Evolutionary conservation across 2,888 invertebrate species (phyloP), one percentile per base, ranked within the genome.

Genomic region (Liposcelis brunnea): DNA sequence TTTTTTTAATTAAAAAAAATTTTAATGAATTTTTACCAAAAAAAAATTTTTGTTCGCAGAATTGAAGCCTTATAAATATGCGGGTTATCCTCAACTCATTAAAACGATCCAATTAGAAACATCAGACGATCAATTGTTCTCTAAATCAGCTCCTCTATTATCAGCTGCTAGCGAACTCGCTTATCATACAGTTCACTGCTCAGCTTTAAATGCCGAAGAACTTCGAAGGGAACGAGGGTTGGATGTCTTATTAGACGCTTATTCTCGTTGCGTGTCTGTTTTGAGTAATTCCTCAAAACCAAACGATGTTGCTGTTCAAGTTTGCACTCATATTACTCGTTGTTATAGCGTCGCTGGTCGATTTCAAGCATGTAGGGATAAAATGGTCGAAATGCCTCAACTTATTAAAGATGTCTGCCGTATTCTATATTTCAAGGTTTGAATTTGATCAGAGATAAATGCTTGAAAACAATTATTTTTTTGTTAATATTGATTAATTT

Each of bases 161-260:
- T 80, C 87, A 1, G 89, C 94, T 14, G 93, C 97, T 2, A 83
- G 85, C 51, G 91, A 94, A 63, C 74, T 98, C 26, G 90, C 93
- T 43, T 95, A 90, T 65, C 90, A 94, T 58, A 98, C 97, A 0
- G 89, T 98, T 2, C 79, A 83, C 54, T 95, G 95, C 64, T 95
- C 95, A 1, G 84, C 94, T 10, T 67, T 99, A 35, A 99, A 98
- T 64, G 98, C 97, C 0, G 97, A 99, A 66, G 97, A 99, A 21
- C 40, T 40, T 8, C 69, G 97, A 45, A 67, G 98, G 44, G 97
- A 98, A 64, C 82, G 83, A 47, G 97, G 97, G 1, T 70, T 97
- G 49, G 85, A 87, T 67, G 72, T 81, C 4, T 66, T 97, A 16
- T 72, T 91, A 55, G 85, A 86, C 54, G 94, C 97, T 0, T 86